A percentile compares a stretch with the other conserved stretches of the same genome.
Conservation (phyloP, 1,140 invertebrate species). For the Samia ricini region DNA sequence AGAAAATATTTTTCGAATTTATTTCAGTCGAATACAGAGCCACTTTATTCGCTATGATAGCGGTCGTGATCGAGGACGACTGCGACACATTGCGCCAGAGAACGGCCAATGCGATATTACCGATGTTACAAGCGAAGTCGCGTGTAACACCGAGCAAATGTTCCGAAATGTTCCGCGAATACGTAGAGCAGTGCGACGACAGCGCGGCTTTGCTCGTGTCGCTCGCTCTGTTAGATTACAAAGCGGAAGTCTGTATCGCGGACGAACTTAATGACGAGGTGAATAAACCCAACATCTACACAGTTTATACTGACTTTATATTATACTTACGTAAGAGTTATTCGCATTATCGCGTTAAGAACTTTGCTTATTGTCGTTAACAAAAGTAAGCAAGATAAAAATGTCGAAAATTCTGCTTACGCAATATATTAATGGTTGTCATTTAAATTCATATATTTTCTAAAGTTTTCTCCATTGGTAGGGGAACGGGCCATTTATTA, state of each 20-base stretch:
- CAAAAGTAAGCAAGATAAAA: too few species aligned
- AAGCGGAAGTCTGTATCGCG: constrained; percentile 40
- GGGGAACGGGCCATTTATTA: too few species aligned
- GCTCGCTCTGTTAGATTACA: constrained; percentile 49
- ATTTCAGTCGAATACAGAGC: constrained; percentile 51
- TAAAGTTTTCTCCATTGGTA: too few species aligned
- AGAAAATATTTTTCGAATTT: too few species aligned
- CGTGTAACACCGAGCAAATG: constrained; percentile 17
- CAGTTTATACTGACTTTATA: not conserved
- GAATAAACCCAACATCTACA: not conserved
- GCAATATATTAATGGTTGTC: too few species aligned
- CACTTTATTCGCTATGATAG: constrained; percentile 40
- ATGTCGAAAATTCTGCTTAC: too few species aligned
- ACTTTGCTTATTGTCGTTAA: not conserved
- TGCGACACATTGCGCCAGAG: constrained; percentile 30
- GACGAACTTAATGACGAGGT: constrained; percentile 56
- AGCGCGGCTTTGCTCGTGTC: constrained; percentile 22
- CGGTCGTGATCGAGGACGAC: constrained; percentile 54
- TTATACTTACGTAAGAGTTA: too few species aligned
- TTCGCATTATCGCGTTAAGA: too few species aligned
- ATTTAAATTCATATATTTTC: too few species aligned
- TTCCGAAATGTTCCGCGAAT: constrained; percentile 16
- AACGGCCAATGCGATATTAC: constrained; percentile 17
- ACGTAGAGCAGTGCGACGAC: not conserved
- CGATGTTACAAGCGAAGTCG: not conserved